Evolutionary conservation across 2,888 invertebrate genomes (phyloP), one percentile per base, ranked within the genome.

Genomic region (Andrena marginata): DNA sequence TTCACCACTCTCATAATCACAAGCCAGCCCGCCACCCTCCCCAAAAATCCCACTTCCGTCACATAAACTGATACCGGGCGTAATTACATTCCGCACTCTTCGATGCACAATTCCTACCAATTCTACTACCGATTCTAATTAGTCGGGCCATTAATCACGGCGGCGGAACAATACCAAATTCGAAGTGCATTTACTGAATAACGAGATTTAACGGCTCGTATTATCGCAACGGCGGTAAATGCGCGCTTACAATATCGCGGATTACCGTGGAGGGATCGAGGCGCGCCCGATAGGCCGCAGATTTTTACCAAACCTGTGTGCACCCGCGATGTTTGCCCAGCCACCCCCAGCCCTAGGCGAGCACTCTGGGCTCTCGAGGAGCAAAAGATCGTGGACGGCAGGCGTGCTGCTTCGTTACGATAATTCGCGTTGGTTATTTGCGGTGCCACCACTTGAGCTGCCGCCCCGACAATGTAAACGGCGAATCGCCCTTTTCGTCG

Each of bases 351-450:
- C 65, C 65, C 33, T 26, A 10, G 48, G 23, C 31, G 23, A 70
- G 69, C 31, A 26, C 62, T 13, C 71, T 42, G 68, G 8, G 68
- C 72, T 73, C 60, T 73, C 70, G 69, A 81, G 65, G 42, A 68
- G 68, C 60, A 59, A 78, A 74, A 76, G 74, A 81, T 77, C 79
- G 71, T 20, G 60, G 59, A 16, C 42, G 23, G 48, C 2, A 59
- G 71, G 54, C n/a, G 62, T 74, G 75, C 31, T 70, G 63, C 74
- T 82, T 84, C 77, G 77, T 83, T 84, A 78, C 77, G 84, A 80
- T 84, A 77, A 84, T 82, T 85, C 84, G 71, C 85, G 75, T 16
- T 77, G 33, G 84, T 82, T 84, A 85, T 85, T 85, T 82, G 78
- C 77, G 73, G 79, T 74, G 63, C 20, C 76, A 63, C 77, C 77